phyloP scores from a whole-genome alignment of 2,888 invertebrate species.

The Epirrita christyi region DNA sequence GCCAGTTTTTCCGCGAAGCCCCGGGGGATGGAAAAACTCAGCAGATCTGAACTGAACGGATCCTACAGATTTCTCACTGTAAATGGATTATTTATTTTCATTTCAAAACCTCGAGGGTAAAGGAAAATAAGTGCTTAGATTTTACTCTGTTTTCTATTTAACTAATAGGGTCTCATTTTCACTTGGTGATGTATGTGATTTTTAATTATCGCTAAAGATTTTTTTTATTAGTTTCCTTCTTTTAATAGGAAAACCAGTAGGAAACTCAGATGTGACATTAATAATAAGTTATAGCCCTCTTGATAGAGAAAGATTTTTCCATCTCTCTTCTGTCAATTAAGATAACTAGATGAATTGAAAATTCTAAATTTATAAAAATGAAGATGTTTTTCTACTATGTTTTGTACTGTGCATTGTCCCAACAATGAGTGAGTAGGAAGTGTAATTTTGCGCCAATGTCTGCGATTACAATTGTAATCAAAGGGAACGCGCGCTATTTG shows the following conservation, averaged over 20 bases:
- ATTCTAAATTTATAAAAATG: not conserved
- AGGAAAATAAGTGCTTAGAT: slow-evolving; percentile 1
- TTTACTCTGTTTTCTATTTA: slow-evolving; percentile 7
- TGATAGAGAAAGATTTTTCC: too few relatives aligned
- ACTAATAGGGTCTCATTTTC: not conserved
- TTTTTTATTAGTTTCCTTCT: not conserved
- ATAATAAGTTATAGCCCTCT: too few relatives aligned
- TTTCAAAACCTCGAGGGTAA: slow-evolving; percentile 17
- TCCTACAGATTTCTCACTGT: slow-evolving; percentile 26
- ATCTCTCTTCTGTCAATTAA: too few relatives aligned
- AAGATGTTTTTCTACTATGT: slow-evolving; percentile 15
- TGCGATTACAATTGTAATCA: slow-evolving; percentile 50
- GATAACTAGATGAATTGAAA: not conserved
- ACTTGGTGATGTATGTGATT: not conserved
- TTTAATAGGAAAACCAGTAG: too few relatives aligned
- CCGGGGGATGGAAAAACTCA: slow-evolving; percentile 26
- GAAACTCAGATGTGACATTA: too few relatives aligned
- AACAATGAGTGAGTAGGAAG: slow-evolving; percentile 31
- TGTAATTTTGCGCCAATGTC: slow-evolving; percentile 43
- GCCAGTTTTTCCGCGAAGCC: slow-evolving; percentile 23
- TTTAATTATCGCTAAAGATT: not conserved
- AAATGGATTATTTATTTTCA: slow-evolving; percentile 29
- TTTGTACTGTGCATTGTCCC: slow-evolving; percentile 14
- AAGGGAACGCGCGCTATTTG: slow-evolving; percentile 38
- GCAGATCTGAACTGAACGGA: slow-evolving; percentile 21